phyloP scores from a whole-genome alignment of 2,888 invertebrate genomes.

The Hirtodrosophila histrioides region DNA sequence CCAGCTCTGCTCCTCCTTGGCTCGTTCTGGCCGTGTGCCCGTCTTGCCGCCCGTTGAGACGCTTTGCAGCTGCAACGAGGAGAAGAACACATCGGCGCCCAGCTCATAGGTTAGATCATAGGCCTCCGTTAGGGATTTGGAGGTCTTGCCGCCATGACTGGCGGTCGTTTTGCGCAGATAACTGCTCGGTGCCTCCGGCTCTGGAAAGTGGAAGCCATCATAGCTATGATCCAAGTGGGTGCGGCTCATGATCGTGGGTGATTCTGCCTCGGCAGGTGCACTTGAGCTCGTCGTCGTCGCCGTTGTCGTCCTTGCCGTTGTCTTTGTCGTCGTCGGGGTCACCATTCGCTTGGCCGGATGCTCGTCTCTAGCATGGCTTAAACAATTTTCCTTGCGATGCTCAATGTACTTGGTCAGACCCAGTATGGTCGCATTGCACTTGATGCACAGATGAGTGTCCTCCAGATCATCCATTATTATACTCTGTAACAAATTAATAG shows the following conservation, averaged over 20 bases:
- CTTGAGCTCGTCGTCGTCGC: slow-evolving; percentile 6
- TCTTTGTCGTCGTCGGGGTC: slow-evolving; percentile 2
- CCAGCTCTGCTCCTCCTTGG: slow-evolving; percentile 60
- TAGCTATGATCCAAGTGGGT: slow-evolving; percentile 79
- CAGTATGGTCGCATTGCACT: slow-evolving; percentile 92
- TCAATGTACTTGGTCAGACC: slow-evolving; percentile 94
- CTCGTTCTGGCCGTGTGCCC: slow-evolving; percentile 41
- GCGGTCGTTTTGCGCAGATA: slow-evolving; percentile 68
- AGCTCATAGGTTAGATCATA: slow-evolving; percentile 86
- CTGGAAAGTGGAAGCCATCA: slow-evolving; percentile 75
- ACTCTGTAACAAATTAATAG: not conserved
- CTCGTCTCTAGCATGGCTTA: slow-evolving; percentile 50
- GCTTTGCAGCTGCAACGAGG: slow-evolving; percentile 91
- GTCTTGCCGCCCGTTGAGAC: slow-evolving; percentile 85
- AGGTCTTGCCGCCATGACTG: slow-evolving; percentile 77
- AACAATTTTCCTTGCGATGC: slow-evolving; percentile 91
- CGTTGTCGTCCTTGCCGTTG: not conserved
- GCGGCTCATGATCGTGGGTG: slow-evolving; percentile 76
- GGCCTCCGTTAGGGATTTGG: slow-evolving; percentile 79
- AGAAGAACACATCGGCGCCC: slow-evolving; percentile 94
- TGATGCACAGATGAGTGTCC: slow-evolving; percentile 93
- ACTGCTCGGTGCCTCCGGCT: slow-evolving; percentile 70
- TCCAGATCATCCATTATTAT: slow-evolving; percentile 87
- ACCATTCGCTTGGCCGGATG: slow-evolving; percentile 8
- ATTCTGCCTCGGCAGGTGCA: slow-evolving; percentile 77